Percentiles rank a stretch among this genome's conserved stretches.
These are phyloP conservation scores for Nasonovia ribisnigri DNA, from an alignment of 2,888 invertebrate species.

Conservation along the genomic window DNA sequence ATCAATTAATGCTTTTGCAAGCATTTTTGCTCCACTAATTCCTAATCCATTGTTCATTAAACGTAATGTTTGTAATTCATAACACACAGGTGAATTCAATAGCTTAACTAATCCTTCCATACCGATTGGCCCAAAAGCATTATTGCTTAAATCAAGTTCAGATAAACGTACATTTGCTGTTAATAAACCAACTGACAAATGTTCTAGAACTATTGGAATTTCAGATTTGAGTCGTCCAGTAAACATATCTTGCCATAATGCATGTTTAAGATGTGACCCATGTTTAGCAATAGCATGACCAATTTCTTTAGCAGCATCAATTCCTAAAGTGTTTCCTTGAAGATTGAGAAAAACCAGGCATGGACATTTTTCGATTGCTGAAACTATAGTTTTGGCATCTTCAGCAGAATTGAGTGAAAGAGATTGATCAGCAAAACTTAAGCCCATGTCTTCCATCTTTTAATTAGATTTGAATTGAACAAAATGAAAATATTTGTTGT, in stretches of 20 bases:
- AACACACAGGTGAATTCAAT: slow-evolving; percentile 86
- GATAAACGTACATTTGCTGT: slow-evolving; percentile 83
- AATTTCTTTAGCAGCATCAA: slow-evolving; percentile 87
- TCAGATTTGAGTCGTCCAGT: slow-evolving; percentile 95
- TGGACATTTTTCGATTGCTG: slow-evolving; percentile 80
- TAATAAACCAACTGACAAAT: slow-evolving; percentile 85
- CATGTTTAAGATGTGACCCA: slow-evolving; percentile 79
- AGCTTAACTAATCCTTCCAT: slow-evolving; percentile 88
- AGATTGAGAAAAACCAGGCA: slow-evolving; percentile 82
- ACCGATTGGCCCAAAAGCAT: slow-evolving; percentile 96
- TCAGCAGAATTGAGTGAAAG: slow-evolving; percentile 82
- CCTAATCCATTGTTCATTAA: slow-evolving; percentile 95
- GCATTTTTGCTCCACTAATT: slow-evolving; percentile 71
- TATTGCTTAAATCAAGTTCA: slow-evolving; percentile 94
- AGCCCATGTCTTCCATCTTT: slow-evolving; percentile 72
- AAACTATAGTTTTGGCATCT: slow-evolving; percentile 82
- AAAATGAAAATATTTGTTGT: slow-evolving; percentile 12
- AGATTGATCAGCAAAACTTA: slow-evolving; percentile 85
- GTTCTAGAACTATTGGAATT: slow-evolving; percentile 91
- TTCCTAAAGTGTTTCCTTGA: slow-evolving; percentile 94
- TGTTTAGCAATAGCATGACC: slow-evolving; percentile 83
- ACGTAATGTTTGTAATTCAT: slow-evolving; percentile 83
- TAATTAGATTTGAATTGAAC: slow-evolving; percentile 37
- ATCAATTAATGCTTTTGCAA: slow-evolving; percentile 82
- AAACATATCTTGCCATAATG: slow-evolving; percentile 96